phyloP scores from a whole-genome alignment of 2,888 invertebrate genomes.

The Macaria notata region DNA sequence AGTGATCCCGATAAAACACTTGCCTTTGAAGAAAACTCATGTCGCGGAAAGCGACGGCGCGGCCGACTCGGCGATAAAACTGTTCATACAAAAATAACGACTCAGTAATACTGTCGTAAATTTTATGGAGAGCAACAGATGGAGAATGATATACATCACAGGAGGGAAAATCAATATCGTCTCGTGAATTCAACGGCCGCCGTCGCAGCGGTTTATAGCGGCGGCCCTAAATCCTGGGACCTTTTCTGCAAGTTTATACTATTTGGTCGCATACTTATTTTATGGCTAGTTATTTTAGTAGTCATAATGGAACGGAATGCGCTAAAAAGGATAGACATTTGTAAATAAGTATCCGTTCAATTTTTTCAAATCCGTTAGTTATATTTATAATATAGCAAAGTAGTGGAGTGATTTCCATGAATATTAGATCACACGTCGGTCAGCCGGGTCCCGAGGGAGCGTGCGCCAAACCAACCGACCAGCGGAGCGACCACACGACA shows the following conservation, averaged over 20 bases:
- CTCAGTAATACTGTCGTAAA: slow-evolving; percentile 77
- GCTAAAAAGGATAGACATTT: not conserved
- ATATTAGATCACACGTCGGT: slow-evolving; percentile 43
- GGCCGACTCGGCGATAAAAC: slow-evolving; percentile 61
- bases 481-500: too few species aligned
- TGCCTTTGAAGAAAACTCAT: slow-evolving; percentile 53
- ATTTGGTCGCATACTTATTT: not conserved
- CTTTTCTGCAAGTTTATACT: slow-evolving; percentile 35
- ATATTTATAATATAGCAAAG: slow-evolving; percentile 26
- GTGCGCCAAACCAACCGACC: slow-evolving; percentile 29
- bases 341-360: not conserved
- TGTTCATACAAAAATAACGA: slow-evolving; percentile 78
- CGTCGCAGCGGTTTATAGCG: slow-evolving; percentile 59
- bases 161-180: slow-evolving; percentile 75
- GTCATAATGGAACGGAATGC: not conserved
- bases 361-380: too few species aligned
- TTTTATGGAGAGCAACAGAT: slow-evolving; percentile 81
- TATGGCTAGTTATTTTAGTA: not conserved
- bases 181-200: slow-evolving; percentile 59
- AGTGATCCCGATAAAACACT: slow-evolving; percentile 52
- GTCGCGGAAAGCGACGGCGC: slow-evolving; percentile 55
- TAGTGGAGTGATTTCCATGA: slow-evolving; percentile 45
- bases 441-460: slow-evolving; percentile 41
- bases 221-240: slow-evolving; percentile 45
- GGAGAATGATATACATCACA: slow-evolving; percentile 74